Conservation (phyloP, 2,113 vertebrate genomes). For the Cinclus mexicanus region DNA sequence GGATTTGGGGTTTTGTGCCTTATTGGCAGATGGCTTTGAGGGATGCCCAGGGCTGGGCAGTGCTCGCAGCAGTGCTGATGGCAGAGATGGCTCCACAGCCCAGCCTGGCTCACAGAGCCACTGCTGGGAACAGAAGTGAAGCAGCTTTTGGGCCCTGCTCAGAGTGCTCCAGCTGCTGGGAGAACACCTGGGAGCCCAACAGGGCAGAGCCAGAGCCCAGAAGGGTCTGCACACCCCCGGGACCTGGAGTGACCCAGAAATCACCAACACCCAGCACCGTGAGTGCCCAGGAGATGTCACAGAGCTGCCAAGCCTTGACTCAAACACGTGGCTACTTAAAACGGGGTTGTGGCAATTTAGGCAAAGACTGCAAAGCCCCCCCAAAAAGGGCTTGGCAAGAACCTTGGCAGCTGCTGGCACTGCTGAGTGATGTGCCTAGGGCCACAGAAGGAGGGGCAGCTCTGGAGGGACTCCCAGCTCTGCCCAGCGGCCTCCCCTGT, state of each 20-base stretch:
- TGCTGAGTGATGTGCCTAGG: not conserved
- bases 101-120: not conserved
- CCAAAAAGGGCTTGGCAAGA: not conserved
- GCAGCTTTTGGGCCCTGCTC: not conserved
- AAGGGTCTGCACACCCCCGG: not conserved
- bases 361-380: not conserved
- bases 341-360: fast-evolving
- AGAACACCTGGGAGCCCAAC: not conserved
- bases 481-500: not conserved
- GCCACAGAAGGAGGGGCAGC: not conserved
- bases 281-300: not conserved
- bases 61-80: not conserved
- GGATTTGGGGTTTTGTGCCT: not conserved
- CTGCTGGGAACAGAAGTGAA: not conserved
- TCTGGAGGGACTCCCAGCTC: not conserved
- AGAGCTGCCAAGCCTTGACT: not conserved
- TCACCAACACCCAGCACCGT: not conserved
- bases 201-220: not conserved
- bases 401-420: not conserved
- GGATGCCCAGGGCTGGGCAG: not conserved
- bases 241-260: not conserved
- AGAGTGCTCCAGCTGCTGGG: not conserved
- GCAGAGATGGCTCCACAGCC: not conserved
- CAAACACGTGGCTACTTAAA: not conserved
- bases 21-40: fast-evolving